Evolutionary conservation across 2,797 vertebrate species (phyloP).

Genomic region (Sebastes taczanowskii): DNA sequence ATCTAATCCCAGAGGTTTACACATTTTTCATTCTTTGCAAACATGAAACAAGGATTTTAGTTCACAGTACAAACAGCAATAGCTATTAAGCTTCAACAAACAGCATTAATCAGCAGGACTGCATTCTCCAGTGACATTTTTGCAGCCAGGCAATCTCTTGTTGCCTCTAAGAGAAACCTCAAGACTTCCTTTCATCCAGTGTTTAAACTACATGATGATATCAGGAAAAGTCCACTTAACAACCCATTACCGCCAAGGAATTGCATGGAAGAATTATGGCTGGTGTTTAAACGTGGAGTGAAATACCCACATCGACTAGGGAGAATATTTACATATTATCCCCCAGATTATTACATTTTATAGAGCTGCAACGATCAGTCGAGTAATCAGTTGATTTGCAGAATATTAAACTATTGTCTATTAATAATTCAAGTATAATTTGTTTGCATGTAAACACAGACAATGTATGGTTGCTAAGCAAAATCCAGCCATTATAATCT

Average conservation of each 20-base stretch:
- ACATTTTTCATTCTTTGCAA: not conserved
- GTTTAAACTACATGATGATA: not conserved
- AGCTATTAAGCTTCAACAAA: constrained; percentile 8
- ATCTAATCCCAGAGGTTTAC: not conserved
- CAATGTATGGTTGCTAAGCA: not conserved
- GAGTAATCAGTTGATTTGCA: not conserved
- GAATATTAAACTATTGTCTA: not conserved
- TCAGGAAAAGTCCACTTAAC: not conserved
- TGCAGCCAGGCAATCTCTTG: not conserved
- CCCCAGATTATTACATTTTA: not conserved
- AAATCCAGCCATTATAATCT: not conserved
- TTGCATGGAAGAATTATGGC: not conserved
- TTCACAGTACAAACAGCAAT: constrained; percentile 8
- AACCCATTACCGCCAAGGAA: not conserved
- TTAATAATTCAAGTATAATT: not conserved
- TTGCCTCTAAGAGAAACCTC: not conserved
- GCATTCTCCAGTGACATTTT: not conserved
- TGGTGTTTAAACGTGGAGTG: not conserved
- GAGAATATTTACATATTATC: not conserved
- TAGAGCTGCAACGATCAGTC: not conserved
- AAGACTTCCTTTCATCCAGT: not conserved
- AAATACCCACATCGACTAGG: not conserved
- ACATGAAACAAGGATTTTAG: not conserved
- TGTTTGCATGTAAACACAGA: not conserved
- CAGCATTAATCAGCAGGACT: constrained; percentile 12